Percentiles rank a stretch among this genome's conserved stretches.
Evolutionary conservation across 2,797 vertebrate genomes (phyloP).

Genomic region (Melanotaenia boesemani): DNA sequence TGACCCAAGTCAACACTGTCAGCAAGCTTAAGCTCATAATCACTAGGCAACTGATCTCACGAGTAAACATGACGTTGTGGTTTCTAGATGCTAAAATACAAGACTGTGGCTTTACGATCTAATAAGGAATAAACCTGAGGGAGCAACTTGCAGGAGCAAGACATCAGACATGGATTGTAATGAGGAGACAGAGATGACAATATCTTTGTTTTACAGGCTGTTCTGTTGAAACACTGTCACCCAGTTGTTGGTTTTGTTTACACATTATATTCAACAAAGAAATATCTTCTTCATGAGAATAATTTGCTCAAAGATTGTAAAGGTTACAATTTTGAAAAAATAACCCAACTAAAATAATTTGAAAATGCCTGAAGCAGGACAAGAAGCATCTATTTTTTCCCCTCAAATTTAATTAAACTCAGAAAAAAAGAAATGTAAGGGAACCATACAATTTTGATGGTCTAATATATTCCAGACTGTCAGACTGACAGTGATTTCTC

Average conservation of each 20-base stretch:
- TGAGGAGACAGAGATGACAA: conserved; percentile 49
- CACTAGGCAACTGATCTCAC: conserved; percentile 23
- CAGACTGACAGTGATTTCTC: conserved; percentile 23
- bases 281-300: conserved; percentile 25
- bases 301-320: not conserved
- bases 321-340: not conserved
- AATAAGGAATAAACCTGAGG: conserved; percentile 50
- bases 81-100: conserved; percentile 28
- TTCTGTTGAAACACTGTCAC: conserved; percentile 51
- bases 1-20: not conserved
- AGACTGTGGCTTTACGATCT: conserved; percentile 40
- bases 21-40: conserved; percentile 36
- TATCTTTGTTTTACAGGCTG: conserved; percentile 54
- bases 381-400: not conserved
- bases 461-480: conserved; percentile 26
- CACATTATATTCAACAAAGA: conserved; percentile 34
- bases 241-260: conserved; percentile 51
- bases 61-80: conserved; percentile 28
- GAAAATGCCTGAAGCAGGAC: not conserved
- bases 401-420: conserved; percentile 4
- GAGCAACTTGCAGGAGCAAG: conserved; percentile 56
- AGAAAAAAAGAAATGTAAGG: not conserved
- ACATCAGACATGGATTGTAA: conserved; percentile 59
- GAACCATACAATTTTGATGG: conserved; percentile 5
- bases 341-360: not conserved